Conservation (phyloP, 1,140 invertebrate genomes). For the Pomacea maculata region DNA sequence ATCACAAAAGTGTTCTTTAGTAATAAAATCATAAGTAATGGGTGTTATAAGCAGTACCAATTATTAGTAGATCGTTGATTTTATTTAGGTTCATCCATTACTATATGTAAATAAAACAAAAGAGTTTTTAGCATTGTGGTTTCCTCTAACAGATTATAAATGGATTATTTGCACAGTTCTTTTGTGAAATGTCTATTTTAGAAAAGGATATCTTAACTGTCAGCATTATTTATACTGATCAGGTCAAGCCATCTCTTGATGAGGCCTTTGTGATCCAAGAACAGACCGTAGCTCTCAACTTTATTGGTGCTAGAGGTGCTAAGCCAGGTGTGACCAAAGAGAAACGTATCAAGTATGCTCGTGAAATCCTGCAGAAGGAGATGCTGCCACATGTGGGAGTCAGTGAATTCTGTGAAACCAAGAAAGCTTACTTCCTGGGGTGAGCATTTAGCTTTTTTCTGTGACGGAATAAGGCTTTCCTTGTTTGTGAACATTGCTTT, state of each 20-base stretch:
- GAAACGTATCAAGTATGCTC: slow-evolving; percentile 97
- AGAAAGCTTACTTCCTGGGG: slow-evolving; percentile 97
- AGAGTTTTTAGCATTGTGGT: too few relatives aligned
- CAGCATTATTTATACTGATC: slow-evolving; percentile 19
- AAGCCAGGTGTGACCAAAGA: slow-evolving; percentile 97
- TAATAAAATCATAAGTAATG: too few relatives aligned
- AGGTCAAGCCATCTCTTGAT: slow-evolving; percentile 93
- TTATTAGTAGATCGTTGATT: too few relatives aligned
- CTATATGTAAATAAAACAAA: too few relatives aligned
- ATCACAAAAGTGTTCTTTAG: too few relatives aligned
- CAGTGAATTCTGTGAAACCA: slow-evolving; percentile 98
- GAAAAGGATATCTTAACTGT: background rate
- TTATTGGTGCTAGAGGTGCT: slow-evolving; percentile 96
- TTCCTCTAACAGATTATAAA: too few relatives aligned
- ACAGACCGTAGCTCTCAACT: slow-evolving; percentile 97
- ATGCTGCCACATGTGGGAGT: slow-evolving; percentile 99
- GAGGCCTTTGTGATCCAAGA: slow-evolving; percentile 99
- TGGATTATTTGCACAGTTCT: too few relatives aligned
- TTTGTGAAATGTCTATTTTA: background rate
- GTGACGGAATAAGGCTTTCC: too few relatives aligned
- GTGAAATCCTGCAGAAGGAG: slow-evolving; percentile 99
- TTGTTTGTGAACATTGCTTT: too few relatives aligned
- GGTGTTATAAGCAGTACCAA: too few relatives aligned
- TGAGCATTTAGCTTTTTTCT: slow-evolving; percentile 46
- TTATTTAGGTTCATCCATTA: too few relatives aligned